phyloP scores from a whole-genome alignment of 2,113 vertebrate genomes.

The Burhinus bistriatus region DNA sequence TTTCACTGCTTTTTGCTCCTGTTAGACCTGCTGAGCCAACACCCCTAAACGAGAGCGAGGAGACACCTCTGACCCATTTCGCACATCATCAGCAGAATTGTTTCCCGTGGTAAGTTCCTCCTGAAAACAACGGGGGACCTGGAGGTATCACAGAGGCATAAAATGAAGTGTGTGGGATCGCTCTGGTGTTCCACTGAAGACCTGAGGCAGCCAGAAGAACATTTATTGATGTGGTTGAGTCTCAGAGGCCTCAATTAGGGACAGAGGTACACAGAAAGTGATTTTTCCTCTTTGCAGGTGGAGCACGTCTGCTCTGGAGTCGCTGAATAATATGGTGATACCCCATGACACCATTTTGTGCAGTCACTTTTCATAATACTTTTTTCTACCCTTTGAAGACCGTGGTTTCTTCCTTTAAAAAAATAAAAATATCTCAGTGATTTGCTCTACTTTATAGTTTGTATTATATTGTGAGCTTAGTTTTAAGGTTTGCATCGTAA shows the following conservation, averaged over 20 bases:
- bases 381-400: not conserved
- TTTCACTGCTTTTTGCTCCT: not conserved
- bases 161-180: not conserved
- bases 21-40: not conserved
- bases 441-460: not conserved
- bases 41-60: fast-evolving
- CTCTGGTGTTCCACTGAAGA: not conserved
- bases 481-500: not conserved
- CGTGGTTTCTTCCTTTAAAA: not conserved
- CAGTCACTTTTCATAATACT: not conserved
- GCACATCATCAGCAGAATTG: not conserved
- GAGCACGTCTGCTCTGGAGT: not conserved
- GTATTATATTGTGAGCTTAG: not conserved
- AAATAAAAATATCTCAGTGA: not conserved
- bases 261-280: not conserved
- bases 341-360: not conserved
- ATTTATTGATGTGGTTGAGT: not conserved
- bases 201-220: not conserved
- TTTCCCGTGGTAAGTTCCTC: not conserved
- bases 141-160: not conserved
- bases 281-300: not conserved
- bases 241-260: not conserved
- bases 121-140: not conserved
- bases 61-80: not conserved
- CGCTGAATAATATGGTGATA: not conserved